Percentiles rank a stretch among this genome's conserved stretches.
Conservation (phyloP, 2,113 vertebrate genomes). For the Cyanoramphus novaezelandiae region DNA sequence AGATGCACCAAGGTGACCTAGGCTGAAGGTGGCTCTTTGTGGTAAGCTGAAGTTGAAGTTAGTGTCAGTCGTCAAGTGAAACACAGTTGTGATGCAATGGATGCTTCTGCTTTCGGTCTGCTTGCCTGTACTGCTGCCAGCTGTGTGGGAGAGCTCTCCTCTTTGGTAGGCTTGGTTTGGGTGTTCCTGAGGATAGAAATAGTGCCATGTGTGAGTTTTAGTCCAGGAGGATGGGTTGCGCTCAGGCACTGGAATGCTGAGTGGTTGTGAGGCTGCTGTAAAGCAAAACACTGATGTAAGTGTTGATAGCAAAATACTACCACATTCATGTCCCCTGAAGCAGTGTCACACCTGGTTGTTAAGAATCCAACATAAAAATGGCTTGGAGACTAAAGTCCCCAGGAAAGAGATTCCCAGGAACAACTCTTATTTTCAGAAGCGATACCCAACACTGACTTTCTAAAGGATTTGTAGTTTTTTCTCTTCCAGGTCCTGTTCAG, state of each 20-base stretch:
- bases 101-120: not conserved
- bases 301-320: not conserved
- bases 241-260: not conserved
- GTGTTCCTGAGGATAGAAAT: not conserved
- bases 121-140: rapidly evolving
- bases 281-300: not conserved
- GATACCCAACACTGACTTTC: not conserved
- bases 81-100: rapidly evolving
- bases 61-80: not conserved
- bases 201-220: not conserved
- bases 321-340: not conserved
- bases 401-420: not conserved
- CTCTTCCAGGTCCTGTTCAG: constrained; percentile 85
- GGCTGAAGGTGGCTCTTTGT: not conserved
- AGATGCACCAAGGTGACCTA: not conserved
- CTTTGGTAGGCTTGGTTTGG: not conserved
- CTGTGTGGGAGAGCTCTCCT: not conserved
- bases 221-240: not conserved
- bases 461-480: not conserved
- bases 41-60: not conserved
- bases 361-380: not conserved
- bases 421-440: not conserved
- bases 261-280: not conserved
- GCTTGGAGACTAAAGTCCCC: not conserved
- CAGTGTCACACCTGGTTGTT: not conserved